These are phyloP conservation scores for Campoletis raptor DNA, from an alignment of 2,888 invertebrate genomes.

Conservation along the genomic window DNA sequence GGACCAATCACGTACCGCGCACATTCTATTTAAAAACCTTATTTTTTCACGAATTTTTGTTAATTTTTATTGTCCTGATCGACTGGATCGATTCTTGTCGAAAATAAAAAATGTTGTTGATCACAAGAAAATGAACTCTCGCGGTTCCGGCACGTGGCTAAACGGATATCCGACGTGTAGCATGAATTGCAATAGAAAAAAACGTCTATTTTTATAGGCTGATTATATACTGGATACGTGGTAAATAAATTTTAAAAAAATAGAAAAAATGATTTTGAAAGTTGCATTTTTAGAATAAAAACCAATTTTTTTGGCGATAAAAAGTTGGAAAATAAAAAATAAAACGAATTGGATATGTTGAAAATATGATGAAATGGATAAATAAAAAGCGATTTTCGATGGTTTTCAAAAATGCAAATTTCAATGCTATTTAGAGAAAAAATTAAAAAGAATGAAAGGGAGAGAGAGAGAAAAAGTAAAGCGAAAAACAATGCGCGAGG, in stretches of 20 bases:
- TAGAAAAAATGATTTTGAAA: slow-evolving; percentile 20
- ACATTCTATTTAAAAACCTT: neutral
- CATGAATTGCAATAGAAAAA: slow-evolving; percentile 76
- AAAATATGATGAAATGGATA: neutral
- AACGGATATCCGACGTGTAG: slow-evolving; percentile 65
- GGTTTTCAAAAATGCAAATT: slow-evolving; percentile 14
- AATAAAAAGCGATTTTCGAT: neutral
- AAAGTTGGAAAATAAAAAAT: neutral
- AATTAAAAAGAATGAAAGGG: slow-evolving; percentile 36
- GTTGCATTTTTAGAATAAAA: neutral
- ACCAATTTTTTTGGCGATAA: neutral
- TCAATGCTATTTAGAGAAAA: neutral
- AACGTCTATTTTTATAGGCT: slow-evolving; percentile 81
- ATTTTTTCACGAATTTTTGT: neutral
- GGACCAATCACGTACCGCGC: slow-evolving; percentile 71
- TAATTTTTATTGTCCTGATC: neutral
- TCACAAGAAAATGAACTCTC: neutral
- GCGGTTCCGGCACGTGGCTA: neutral
- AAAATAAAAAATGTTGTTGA: neutral
- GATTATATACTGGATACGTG: slow-evolving; percentile 73
- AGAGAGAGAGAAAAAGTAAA: neutral
- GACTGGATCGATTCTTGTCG: too few species aligned
- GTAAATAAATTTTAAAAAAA: neutral
- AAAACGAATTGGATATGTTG: neutral
- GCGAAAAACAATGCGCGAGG: slow-evolving; percentile 33